phyloP scores from a whole-genome alignment of 2,888 invertebrate genomes.

The Dryadula phaetusa region DNA sequence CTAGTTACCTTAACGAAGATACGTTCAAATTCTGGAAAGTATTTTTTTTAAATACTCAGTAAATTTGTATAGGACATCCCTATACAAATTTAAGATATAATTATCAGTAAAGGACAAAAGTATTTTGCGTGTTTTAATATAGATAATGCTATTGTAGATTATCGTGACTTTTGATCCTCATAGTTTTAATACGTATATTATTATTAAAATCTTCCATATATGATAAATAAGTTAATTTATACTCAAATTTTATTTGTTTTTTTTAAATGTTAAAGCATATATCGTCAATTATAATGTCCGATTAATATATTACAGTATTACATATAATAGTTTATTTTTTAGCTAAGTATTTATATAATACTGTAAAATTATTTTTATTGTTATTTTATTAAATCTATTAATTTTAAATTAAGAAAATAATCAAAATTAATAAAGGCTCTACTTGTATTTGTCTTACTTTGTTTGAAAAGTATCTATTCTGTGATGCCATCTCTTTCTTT shows the following conservation, averaged over 20 bases:
- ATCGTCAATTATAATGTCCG: not conserved
- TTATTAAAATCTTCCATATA: slow-evolving; percentile 1
- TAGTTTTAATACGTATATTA: slow-evolving; percentile 13
- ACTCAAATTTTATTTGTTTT: not conserved
- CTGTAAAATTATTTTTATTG: too few species aligned
- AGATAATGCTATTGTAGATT: slow-evolving; percentile 16
- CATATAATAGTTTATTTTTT: too few species aligned
- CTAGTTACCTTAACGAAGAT: too few species aligned
- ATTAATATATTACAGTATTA: too few species aligned
- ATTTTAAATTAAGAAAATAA: too few species aligned
- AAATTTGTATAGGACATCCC: not conserved
- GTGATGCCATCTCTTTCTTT: not conserved
- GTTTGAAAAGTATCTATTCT: too few species aligned
- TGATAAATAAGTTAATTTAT: slow-evolving; percentile 9
- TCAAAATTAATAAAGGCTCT: too few species aligned
- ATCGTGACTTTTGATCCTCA: slow-evolving; percentile 26
- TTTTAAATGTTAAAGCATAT: not conserved
- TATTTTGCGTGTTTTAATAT: slow-evolving; percentile 1
- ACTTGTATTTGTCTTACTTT: not conserved
- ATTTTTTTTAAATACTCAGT: too few species aligned
- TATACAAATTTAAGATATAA: not conserved
- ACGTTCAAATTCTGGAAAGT: too few species aligned
- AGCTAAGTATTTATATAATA: too few species aligned
- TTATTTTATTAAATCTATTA: too few species aligned
- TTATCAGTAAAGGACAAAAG: not conserved